These are phyloP conservation scores for Sebastes taczanowskii DNA, from an alignment of 2,797 vertebrate genomes.

Conservation along the genomic window DNA sequence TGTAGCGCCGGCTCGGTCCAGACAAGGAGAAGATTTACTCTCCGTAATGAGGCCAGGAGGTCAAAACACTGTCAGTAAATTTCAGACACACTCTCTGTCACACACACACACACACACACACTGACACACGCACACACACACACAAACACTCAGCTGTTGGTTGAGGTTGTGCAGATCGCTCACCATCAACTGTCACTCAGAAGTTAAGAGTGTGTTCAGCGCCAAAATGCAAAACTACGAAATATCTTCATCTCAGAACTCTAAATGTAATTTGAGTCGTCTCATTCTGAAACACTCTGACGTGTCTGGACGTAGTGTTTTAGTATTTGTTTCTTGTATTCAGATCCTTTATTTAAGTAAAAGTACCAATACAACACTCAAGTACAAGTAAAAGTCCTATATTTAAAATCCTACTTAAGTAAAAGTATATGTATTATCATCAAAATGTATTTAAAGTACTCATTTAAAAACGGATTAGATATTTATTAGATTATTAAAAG, in stretches of 20 bases:
- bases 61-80: conserved; percentile 37
- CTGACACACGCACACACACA: neutral
- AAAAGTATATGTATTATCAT: too few species aligned
- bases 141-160: conserved; percentile 10
- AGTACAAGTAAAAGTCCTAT: too few species aligned
- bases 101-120: neutral
- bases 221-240: neutral
- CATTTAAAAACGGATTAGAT: too few species aligned
- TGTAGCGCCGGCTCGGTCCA: conserved; percentile 11
- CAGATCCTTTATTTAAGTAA: too few species aligned
- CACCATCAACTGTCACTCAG: neutral
- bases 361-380: too few species aligned
- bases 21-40: conserved; percentile 44
- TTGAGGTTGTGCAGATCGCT: conserved; percentile 34
- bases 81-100: conserved; percentile 25
- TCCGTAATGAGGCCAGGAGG: conserved; percentile 47
- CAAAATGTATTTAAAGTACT: too few species aligned
- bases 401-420: too few species aligned
- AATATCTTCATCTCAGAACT: neutral
- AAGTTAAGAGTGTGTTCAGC: neutral
- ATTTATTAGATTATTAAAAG: too few species aligned
- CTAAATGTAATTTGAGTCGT: neutral
- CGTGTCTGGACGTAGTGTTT: too few species aligned
- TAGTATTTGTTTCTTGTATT: neutral
- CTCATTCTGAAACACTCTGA: neutral